Conservation (phyloP, 1,140 invertebrate genomes). For the Lepeophtheirus salmonis region DNA sequence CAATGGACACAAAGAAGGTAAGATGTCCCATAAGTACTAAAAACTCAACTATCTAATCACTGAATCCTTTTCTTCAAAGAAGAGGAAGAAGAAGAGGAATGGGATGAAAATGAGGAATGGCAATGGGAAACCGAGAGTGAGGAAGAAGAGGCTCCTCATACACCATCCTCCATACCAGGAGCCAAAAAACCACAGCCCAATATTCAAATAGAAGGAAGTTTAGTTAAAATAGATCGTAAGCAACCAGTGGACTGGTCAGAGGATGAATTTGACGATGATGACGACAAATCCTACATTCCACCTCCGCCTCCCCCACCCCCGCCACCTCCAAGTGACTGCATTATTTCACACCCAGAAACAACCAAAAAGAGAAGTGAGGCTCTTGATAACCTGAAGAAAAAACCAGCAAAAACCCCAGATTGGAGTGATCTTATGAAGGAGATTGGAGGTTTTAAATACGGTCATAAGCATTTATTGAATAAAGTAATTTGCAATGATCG, state of each 20-base stretch:
- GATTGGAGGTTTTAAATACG: slow-evolving; percentile 37
- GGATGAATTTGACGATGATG: slow-evolving; percentile 7
- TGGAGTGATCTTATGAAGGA: slow-evolving; percentile 77
- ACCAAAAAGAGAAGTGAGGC: slow-evolving; percentile 23
- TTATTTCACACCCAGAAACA: neutral
- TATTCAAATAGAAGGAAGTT: slow-evolving; percentile 11
- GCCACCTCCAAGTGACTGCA: slow-evolving; percentile 9
- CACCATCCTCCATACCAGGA: too few relatives aligned
- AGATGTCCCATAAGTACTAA: too few relatives aligned
- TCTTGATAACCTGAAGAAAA: slow-evolving; percentile 42
- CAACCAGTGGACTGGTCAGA: slow-evolving; percentile 10
- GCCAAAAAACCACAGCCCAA: neutral
- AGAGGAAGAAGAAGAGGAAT: slow-evolving; percentile 1
- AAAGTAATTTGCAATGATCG: slow-evolving; percentile 66
- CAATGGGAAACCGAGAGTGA: neutral
- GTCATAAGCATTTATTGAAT: slow-evolving; percentile 44
- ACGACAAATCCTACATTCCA: slow-evolving; percentile 8
- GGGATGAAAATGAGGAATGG: slow-evolving; percentile 12
- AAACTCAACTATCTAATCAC: too few relatives aligned
- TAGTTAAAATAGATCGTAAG: slow-evolving; percentile 5
- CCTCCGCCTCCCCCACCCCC: slow-evolving; percentile 15
- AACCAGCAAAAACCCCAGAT: slow-evolving; percentile 57
- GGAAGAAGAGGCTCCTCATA: neutral
- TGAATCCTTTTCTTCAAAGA: neutral
- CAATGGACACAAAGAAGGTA: too few relatives aligned